phyloP scores from a whole-genome alignment of 2,113 vertebrate species.

The Cepphus grylle region DNA sequence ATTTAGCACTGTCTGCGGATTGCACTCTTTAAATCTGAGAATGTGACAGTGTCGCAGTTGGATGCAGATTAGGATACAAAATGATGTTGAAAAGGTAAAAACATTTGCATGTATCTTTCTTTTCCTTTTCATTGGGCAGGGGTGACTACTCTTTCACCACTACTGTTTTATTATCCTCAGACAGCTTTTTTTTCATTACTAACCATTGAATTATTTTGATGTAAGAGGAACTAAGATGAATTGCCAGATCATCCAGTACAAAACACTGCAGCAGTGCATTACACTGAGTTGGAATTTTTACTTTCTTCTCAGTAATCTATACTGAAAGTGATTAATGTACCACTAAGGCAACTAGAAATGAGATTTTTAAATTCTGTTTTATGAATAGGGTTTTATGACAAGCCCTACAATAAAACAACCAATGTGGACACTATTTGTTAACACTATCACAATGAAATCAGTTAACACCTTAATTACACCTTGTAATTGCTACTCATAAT shows the following conservation, averaged over 20 bases:
- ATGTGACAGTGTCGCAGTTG: background rate
- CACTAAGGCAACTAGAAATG: background rate
- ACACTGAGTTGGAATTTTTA: background rate
- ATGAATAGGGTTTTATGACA: background rate
- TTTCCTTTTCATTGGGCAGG: background rate
- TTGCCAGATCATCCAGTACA: background rate
- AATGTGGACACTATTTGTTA: background rate
- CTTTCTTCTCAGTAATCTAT: background rate
- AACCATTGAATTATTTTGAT: background rate
- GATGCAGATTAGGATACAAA: slow-evolving; percentile 44
- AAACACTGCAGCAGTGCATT: background rate
- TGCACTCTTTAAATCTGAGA: slow-evolving; percentile 11
- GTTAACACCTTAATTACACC: background rate
- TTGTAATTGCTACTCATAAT: background rate
- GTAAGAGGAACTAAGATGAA: background rate
- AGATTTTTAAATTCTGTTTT: background rate
- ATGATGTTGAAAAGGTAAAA: slow-evolving; percentile 47
- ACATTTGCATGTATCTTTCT: background rate
- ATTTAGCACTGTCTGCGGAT: slow-evolving; percentile 8
- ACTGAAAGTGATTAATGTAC: background rate
- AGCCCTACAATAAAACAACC: background rate
- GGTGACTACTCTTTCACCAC: background rate
- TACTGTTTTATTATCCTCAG: background rate
- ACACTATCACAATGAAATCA: slow-evolving; percentile 2
- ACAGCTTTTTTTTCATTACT: background rate